Evolutionary conservation across 2,113 vertebrate genomes (phyloP).

Genomic region (Crocuta crocuta): DNA sequence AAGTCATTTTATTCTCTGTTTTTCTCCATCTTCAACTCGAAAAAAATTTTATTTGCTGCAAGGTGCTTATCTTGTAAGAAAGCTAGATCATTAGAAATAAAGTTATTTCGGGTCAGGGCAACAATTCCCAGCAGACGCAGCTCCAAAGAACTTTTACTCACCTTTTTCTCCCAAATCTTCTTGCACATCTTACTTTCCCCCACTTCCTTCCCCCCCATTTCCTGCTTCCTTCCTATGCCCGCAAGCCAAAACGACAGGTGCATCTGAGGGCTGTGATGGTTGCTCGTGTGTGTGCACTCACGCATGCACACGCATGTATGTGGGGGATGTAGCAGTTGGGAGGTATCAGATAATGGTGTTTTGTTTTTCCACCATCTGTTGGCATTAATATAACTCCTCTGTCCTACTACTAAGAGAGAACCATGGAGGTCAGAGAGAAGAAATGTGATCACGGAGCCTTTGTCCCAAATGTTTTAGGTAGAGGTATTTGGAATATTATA

Average conservation of each 20-base stretch:
- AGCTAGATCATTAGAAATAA: neutral
- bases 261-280: neutral
- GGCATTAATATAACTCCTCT: neutral
- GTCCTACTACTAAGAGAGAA: neutral
- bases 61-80: neutral
- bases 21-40: neutral
- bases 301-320: neutral
- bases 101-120: neutral
- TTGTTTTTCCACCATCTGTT: neutral
- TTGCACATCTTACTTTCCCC: neutral
- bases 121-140: neutral
- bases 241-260: neutral
- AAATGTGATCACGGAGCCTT: neutral
- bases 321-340: neutral
- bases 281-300: neutral
- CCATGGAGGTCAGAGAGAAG: neutral
- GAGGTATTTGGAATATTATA: neutral
- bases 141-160: neutral
- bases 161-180: neutral
- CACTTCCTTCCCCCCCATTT: neutral
- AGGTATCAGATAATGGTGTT: neutral
- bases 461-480: neutral
- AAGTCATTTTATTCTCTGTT: neutral
- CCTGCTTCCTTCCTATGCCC: neutral
- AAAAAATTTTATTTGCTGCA: neutral